These are phyloP conservation scores for Danionella dracula DNA, from an alignment of 2,797 vertebrate genomes.

Conservation along the genomic window DNA sequence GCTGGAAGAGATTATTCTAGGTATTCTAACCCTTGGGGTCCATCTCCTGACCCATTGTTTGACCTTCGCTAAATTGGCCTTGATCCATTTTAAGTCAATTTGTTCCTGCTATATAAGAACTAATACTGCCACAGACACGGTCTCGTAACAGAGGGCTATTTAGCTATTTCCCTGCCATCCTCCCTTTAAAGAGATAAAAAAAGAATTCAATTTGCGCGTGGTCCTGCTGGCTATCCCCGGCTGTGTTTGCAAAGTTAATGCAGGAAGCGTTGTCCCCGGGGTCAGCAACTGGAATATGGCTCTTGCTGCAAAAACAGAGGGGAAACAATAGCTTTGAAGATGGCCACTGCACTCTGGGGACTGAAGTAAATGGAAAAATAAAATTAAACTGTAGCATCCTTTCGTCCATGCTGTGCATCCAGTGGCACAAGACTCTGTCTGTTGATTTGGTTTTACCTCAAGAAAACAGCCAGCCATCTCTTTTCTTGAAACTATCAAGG, in stretches of 20 bases:
- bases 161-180: constrained; percentile 31
- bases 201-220: constrained; percentile 41
- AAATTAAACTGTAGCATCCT: constrained; percentile 40
- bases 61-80: constrained; percentile 18
- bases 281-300: constrained; percentile 25
- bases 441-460: background rate
- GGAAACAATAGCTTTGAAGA: constrained; percentile 34
- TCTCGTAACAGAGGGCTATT: constrained; percentile 19
- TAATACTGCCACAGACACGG: constrained; percentile 17
- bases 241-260: constrained; percentile 45
- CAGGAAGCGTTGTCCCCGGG: constrained; percentile 25
- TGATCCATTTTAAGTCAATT: constrained; percentile 40
- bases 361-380: constrained; percentile 41
- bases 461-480: background rate
- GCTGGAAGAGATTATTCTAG: constrained; percentile 6
- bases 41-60: constrained; percentile 1
- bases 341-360: constrained; percentile 24
- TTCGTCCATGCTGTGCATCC: background rate
- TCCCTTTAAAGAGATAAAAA: constrained; percentile 20
- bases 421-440: background rate
- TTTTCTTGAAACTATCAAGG: background rate
- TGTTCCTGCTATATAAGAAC: constrained; percentile 14
- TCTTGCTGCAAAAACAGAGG: constrained; percentile 26
- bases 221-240: constrained; percentile 25
- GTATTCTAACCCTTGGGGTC: constrained; percentile 8